Percentiles rank a stretch among this genome's conserved stretches.
phyloP scores from a whole-genome alignment of 2,797 vertebrate species.

The Hirundo rustica region DNA sequence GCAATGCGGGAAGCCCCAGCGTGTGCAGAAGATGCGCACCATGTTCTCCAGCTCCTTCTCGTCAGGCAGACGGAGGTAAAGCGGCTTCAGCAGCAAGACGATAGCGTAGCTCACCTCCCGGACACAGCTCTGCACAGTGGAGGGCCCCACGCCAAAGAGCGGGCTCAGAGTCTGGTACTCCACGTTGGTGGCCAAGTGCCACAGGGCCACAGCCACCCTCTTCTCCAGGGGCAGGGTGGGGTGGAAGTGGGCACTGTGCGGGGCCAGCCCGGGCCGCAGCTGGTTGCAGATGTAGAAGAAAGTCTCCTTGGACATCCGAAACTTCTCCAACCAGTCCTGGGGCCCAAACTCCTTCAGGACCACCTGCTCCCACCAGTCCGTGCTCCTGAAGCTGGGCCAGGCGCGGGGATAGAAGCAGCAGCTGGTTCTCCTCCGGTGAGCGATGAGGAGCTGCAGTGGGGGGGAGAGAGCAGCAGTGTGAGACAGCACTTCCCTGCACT shows the following conservation, averaged over 20 bases:
- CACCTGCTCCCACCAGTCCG: slow-evolving; percentile 75
- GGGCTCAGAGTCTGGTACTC: slow-evolving; percentile 71
- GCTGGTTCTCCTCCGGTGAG: slow-evolving; percentile 73
- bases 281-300: slow-evolving; percentile 73
- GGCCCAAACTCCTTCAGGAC: slow-evolving; percentile 74
- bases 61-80: slow-evolving; percentile 69
- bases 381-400: slow-evolving; percentile 59
- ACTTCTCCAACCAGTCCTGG: slow-evolving; percentile 77
- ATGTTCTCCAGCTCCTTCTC: slow-evolving; percentile 73
- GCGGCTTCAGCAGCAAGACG: slow-evolving; percentile 70
- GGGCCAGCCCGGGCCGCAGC: slow-evolving; percentile 68
- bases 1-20: slow-evolving; percentile 78
- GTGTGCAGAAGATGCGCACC: slow-evolving; percentile 65
- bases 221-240: slow-evolving; percentile 70
- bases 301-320: slow-evolving; percentile 76
- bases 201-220: slow-evolving; percentile 75
- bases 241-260: slow-evolving; percentile 47
- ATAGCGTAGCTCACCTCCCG: slow-evolving; percentile 72
- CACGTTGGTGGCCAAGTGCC: slow-evolving; percentile 73
- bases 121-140: slow-evolving; percentile 70
- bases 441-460: slow-evolving; percentile 76
- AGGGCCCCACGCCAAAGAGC: slow-evolving; percentile 63
- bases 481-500: accelerated
- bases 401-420: slow-evolving; percentile 61
- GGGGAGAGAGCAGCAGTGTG: accelerated